Evolutionary conservation across 2,888 invertebrate species (phyloP).

Genomic region (Matsumyia berberina): DNA sequence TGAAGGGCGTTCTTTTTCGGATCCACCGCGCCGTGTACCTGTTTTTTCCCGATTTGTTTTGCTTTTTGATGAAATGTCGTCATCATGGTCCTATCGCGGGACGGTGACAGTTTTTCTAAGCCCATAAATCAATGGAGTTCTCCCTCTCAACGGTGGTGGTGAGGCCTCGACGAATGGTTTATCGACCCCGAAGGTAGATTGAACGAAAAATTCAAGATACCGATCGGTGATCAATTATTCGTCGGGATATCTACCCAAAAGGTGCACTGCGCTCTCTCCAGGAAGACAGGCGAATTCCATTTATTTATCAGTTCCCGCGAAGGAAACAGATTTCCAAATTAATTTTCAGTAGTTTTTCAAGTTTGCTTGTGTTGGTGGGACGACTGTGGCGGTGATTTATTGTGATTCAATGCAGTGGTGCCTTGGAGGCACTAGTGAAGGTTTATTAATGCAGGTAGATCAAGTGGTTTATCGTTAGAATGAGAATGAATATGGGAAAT

Average conservation of each 20-base stretch:
- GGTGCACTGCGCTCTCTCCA: not conserved
- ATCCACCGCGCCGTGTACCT: constrained; percentile 1
- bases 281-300: constrained; percentile 39
- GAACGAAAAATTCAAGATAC: constrained; percentile 62
- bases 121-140: constrained; percentile 63
- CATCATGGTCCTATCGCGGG: constrained; percentile 47
- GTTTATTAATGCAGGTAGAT: constrained; percentile 61
- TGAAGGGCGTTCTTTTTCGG: constrained; percentile 14
- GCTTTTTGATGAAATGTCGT: constrained; percentile 67
- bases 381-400: constrained; percentile 66
- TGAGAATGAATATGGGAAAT: constrained; percentile 10
- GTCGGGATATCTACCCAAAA: constrained; percentile 2
- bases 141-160: constrained; percentile 24
- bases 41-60: not conserved
- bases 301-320: constrained; percentile 62
- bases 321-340: constrained; percentile 70
- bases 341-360: constrained; percentile 72
- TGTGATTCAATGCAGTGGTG: constrained; percentile 20
- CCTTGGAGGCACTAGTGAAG: constrained; percentile 1
- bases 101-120: constrained; percentile 72
- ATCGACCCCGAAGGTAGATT: constrained; percentile 59
- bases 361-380: constrained; percentile 23
- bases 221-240: constrained; percentile 72
- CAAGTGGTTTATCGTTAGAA: constrained; percentile 24
- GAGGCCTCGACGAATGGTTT: constrained; percentile 44